phyloP scores from a whole-genome alignment of 30 jellyfish, hydroid and myxozoan genomes.

The Cassiopea xamachana region DNA sequence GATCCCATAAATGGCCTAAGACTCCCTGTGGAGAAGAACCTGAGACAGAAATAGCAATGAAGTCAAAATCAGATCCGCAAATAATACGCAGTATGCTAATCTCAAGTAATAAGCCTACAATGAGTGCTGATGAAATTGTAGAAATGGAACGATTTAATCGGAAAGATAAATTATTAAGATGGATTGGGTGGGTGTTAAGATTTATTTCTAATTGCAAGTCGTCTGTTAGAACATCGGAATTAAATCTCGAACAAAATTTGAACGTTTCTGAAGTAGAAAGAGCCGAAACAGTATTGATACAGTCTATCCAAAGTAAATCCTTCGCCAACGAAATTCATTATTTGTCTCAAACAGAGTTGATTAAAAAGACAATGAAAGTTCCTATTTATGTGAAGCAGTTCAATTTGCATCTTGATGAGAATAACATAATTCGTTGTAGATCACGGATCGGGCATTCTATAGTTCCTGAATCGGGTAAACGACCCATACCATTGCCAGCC shows the following conservation, averaged over 20 bases:
- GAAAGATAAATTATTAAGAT: slow-evolving; percentile 11
- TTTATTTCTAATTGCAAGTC: slow-evolving; percentile 11
- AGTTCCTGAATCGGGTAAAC: slow-evolving; percentile 37
- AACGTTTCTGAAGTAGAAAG: background rate
- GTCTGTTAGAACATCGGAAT: background rate
- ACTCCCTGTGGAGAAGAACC: background rate
- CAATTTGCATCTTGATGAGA: slow-evolving; percentile 33
- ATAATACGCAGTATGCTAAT: slow-evolving; percentile 6
- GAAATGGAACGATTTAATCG: background rate
- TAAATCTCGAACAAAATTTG: background rate
- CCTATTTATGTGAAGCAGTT: slow-evolving; percentile 46
- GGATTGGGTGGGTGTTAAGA: slow-evolving; percentile 7
- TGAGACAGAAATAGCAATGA: background rate
- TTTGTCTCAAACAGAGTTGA: background rate
- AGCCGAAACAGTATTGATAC: slow-evolving; percentile 31
- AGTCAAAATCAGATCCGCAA: slow-evolving; percentile 18
- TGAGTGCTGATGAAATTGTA: too few species aligned
- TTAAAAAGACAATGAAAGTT: background rate
- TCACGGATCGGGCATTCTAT: slow-evolving; percentile 24
- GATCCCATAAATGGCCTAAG: slow-evolving; percentile 2
- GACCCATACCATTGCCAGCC: slow-evolving; percentile 35
- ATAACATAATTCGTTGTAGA: slow-evolving; percentile 16
- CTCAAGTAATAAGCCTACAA: too few species aligned
- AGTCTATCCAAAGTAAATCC: slow-evolving; percentile 43
- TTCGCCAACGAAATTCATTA: slow-evolving; percentile 26